phyloP scores from a whole-genome alignment of 2,888 invertebrate genomes.

The Meiosimyza platycephala region DNA sequence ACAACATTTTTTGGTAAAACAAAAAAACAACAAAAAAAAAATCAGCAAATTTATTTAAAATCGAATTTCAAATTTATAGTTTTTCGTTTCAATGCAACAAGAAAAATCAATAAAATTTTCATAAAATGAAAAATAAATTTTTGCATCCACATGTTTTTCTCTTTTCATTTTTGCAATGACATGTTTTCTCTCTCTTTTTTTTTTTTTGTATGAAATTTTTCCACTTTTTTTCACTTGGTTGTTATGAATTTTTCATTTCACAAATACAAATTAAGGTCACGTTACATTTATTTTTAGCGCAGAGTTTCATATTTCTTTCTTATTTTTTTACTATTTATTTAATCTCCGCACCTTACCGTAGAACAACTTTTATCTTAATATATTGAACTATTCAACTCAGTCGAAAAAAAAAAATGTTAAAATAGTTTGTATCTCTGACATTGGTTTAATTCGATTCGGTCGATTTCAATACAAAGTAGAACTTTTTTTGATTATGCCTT shows the following conservation, averaged over 20 bases:
- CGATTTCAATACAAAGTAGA: conserved; percentile 31
- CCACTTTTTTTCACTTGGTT: too few relatives aligned
- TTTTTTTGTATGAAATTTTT: too few relatives aligned
- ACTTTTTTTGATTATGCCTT: conserved; percentile 25
- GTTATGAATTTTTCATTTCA: neutral
- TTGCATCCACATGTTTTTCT: too few relatives aligned
- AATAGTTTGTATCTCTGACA: conserved; percentile 23
- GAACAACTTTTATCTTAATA: neutral
- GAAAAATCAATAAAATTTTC: neutral
- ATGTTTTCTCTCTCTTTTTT: too few relatives aligned
- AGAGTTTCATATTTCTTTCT: neutral
- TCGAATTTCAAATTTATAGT: neutral
- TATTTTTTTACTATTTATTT: neutral
- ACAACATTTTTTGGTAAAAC: conserved; percentile 42
- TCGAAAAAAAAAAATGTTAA: neutral
- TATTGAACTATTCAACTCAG: neutral
- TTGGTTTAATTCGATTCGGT: conserved; percentile 17
- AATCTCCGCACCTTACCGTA: neutral
- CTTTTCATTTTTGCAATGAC: too few relatives aligned
- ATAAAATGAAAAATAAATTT: neutral
- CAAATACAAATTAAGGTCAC: conserved; percentile 43
- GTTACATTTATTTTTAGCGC: conserved; percentile 39
- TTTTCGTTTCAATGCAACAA: neutral
- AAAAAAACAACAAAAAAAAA: neutral
- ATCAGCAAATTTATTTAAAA: neutral